Conservation (phyloP, 2,113 vertebrate species). For the Eptesicus fuscus region DNA sequence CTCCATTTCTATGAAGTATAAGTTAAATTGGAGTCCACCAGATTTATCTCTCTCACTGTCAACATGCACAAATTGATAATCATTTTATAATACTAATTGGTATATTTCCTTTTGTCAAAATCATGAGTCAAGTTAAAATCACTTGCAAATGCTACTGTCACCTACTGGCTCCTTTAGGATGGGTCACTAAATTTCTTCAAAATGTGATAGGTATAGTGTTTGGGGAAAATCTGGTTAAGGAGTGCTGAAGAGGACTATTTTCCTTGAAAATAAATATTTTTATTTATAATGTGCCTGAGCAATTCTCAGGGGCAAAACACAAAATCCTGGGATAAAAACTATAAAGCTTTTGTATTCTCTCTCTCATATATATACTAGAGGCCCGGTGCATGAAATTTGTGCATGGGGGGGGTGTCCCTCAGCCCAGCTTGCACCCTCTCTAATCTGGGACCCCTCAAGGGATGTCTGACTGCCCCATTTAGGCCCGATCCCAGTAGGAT, state of each 20-base stretch:
- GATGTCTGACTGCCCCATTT: too few relatives aligned
- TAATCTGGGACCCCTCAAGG: too few relatives aligned
- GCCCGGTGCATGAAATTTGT: too few relatives aligned
- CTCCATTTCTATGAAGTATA: neutral
- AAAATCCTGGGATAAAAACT: neutral
- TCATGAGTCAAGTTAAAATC: neutral
- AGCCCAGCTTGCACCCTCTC: too few relatives aligned
- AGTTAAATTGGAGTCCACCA: neutral
- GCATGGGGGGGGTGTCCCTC: too few relatives aligned
- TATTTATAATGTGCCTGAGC: neutral
- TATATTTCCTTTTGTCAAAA: neutral
- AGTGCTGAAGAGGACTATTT: neutral
- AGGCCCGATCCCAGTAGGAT: too few relatives aligned
- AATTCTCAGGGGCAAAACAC: neutral
- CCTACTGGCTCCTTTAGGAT: neutral
- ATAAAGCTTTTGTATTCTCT: neutral
- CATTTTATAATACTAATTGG: neutral
- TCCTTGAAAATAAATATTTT: slow-evolving; percentile 21
- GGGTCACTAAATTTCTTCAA: neutral
- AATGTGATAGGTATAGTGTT: neutral
- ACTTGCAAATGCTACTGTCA: neutral
- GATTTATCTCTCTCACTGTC: neutral
- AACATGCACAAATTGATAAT: neutral
- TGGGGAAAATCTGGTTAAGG: neutral
- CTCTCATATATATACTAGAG: neutral